Evolutionary conservation across 2,888 invertebrate genomes (phyloP).

Genomic region (Chironomus riparius): DNA sequence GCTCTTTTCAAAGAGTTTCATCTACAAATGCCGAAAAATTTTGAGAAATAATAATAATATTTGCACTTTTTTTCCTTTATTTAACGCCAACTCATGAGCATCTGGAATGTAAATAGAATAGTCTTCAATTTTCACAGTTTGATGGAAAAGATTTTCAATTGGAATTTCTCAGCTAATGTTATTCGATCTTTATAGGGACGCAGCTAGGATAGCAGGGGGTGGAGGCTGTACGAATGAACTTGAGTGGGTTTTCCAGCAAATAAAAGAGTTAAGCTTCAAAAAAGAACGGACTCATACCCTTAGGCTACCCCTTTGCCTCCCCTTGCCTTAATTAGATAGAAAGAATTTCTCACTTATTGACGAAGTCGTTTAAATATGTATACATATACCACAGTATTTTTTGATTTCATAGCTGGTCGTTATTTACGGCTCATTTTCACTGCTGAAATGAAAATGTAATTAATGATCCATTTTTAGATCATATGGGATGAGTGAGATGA

Average conservation of each 20-base stretch:
- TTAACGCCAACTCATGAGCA: background rate
- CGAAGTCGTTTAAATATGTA: background rate
- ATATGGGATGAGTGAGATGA: background rate
- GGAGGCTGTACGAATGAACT: no score
- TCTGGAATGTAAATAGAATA: background rate
- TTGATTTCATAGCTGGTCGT: no score
- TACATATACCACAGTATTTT: no score
- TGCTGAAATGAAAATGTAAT: background rate
- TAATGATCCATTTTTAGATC: background rate
- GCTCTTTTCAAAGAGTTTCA: no score
- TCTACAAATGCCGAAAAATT: background rate
- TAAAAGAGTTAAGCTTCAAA: no score
- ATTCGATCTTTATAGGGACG: no score
- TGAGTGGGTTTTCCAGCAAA: no score
- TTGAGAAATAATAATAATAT: background rate
- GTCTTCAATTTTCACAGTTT: background rate
- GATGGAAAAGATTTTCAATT: background rate
- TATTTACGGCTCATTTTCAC: no score
- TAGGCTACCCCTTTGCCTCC: no score
- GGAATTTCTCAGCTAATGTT: no score
- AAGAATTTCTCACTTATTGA: background rate
- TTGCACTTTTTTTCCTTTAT: background rate
- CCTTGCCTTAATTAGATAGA: background rate
- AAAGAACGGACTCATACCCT: no score
- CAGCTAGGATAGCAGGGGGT: no score